Base-by-base conservation (phyloP, 2,113 vertebrate species). In the Nanorana parkeri region DNA sequence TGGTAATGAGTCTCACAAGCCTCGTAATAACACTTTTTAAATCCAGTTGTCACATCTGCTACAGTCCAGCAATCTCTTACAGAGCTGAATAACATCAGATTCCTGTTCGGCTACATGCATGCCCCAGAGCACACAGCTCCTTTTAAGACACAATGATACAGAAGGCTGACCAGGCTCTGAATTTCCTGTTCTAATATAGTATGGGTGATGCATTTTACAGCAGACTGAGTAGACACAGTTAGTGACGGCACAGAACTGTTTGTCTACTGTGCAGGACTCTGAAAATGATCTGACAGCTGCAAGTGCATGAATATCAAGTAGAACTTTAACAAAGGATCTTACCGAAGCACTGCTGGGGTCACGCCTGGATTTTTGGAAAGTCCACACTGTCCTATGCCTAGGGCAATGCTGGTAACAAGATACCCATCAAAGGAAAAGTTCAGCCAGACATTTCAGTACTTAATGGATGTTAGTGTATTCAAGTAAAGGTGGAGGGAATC, bases 141-240 rank as follows among this genome's bases (percentile, higher is more conserved):
- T 47, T 63, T 56, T 75, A 85, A 23, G 6, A 6, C 74, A 85
- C 81, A 76, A 72, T 81, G 81, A 69, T 87, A 41, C 82, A 84
- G 83, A 80, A 67, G 73, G 61, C 41, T 52, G 85, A 73, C 51
- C 51, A 17, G 28, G 81, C 81, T 54, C 4, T 10, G 68, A 17
- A 32, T 29, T 83, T 85, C 81, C 83, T 85, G 73, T 85, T 84
- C 60, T 85, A 51, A 72, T 78, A 85, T 80, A 84, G 84, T 81
- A 29, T 0, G 11, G 81, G 58, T 85, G 81, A 81, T 77, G 7
- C 85, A 83, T 83, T 83, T 78, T 68, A 79, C 73, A 85, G 55
- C 0, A 4, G 54, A 20, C 81, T 85, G 55, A 87, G 75, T 85
- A 71, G 68, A 11, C 81, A 52, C 32, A 41, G 28, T 5, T 23